Base-by-base conservation (phyloP, 23 tunicate species). In the Trididemnum clinides region DNA sequence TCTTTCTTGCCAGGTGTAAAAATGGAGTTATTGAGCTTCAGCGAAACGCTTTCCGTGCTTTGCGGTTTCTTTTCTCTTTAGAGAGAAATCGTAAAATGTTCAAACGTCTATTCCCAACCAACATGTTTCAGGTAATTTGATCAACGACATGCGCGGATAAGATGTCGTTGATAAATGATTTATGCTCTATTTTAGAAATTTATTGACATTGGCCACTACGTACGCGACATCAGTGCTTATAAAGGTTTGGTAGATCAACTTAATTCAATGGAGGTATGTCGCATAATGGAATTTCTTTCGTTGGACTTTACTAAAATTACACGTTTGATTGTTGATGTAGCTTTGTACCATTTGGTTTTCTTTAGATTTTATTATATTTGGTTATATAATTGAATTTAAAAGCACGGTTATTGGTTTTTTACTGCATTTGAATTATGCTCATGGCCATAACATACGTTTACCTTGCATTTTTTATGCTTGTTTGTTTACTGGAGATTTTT, bases 141-240 rank as follows among this genome's bases (percentile, higher is more conserved):
- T 7, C 15, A 7, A 44, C 54, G 54, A n/a, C n/a, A n/a, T n/a
- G n/a, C n/a, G n/a, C n/a, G n/a, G n/a, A n/a, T n/a, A n/a, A n/a
- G n/a, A n/a, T n/a, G n/a, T n/a, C n/a, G n/a, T n/a, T n/a, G n/a
- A n/a, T n/a, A n/a, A n/a, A 19, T 64, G 21, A 59, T n/a, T n/a
- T 10, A 10, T 59, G 3, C 25, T 59, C 54, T 85, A 18, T 28
- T n/a, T n/a, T 87, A 88, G 88, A 84, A 80, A 39, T 93, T 93
- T 39, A 93, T 93, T 66, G 98, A 93, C 71, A 81, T 93, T 64
- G 98, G 98, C 26, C 98, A 93, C 72, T 93, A 85, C 73, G 90
- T 93, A 1, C 57, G 98, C 59, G 83, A 84, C 20, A 64, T 85
- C 2, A 63, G 63, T 1, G 83, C 63, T 20, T 93, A 93, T 72